A percentile compares a stretch with the other conserved stretches of the same genome.
Evolutionary conservation across 2,888 invertebrate genomes (phyloP).

Genomic region (Trachelus tabidus): DNA sequence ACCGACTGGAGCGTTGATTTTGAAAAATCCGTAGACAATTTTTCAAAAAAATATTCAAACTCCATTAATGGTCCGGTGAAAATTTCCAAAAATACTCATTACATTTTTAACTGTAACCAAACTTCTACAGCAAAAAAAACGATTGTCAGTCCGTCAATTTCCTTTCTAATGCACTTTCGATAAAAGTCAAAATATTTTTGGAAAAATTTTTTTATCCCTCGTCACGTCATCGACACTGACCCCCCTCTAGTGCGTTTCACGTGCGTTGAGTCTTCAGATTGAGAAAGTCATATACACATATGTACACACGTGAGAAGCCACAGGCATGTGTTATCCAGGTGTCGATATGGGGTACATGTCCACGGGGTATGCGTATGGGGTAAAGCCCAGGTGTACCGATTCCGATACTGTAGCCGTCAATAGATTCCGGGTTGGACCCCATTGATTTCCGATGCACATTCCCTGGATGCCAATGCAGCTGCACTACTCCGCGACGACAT

Average conservation of each 20-base stretch:
- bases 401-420: slow-evolving; percentile 31
- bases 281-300: background rate
- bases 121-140: too few relatives aligned
- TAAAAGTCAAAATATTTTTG: too few relatives aligned
- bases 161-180: too few relatives aligned
- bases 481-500: slow-evolving; percentile 1
- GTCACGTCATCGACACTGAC: too few relatives aligned
- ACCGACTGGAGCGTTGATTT: background rate
- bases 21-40: background rate
- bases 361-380: slow-evolving; percentile 4
- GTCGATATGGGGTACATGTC: slow-evolving; percentile 36
- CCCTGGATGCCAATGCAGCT: slow-evolving; percentile 4
- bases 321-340: slow-evolving; percentile 57
- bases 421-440: slow-evolving; percentile 40
- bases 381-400: slow-evolving; percentile 44
- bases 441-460: slow-evolving; percentile 43
- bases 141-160: too few relatives aligned
- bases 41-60: background rate
- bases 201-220: too few relatives aligned
- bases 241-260: background rate
- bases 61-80: background rate
- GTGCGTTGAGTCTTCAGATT: background rate
- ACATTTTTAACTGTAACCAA: too few relatives aligned
- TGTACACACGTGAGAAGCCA: background rate
- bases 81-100: too few relatives aligned